Evolutionary conservation across 64 coral and sea anemone species (phyloP).

Genomic region (Acropora yongei): DNA sequence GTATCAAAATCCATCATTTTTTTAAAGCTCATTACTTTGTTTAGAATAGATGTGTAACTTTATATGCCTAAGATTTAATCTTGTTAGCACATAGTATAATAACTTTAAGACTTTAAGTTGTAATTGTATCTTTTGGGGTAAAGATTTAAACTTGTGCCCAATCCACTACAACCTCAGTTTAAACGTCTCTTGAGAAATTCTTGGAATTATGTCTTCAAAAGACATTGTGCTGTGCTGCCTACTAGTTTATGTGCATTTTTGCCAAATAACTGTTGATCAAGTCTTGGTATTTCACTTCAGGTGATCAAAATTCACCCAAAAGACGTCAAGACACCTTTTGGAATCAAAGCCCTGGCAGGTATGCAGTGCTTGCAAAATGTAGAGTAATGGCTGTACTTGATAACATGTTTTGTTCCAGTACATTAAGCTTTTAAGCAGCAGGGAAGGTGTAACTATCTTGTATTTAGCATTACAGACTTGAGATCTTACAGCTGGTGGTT

Average conservation of each 20-base stretch:
- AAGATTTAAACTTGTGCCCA: neutral
- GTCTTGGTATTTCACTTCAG: slow-evolving; percentile 16
- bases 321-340: slow-evolving; percentile 22
- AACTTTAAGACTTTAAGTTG: too few relatives aligned
- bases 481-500: too few relatives aligned
- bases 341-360: slow-evolving; percentile 10
- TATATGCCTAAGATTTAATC: too few relatives aligned
- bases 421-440: neutral
- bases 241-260: neutral
- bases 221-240: neutral
- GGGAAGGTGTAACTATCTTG: too few relatives aligned
- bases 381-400: neutral
- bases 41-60: neutral
- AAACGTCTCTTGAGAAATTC: neutral
- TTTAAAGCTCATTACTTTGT: neutral
- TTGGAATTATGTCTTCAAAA: neutral
- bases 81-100: too few relatives aligned
- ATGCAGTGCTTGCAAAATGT: neutral
- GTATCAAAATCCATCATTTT: too few relatives aligned
- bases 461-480: too few relatives aligned
- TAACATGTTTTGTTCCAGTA: neutral
- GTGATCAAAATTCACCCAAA: neutral
- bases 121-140: neutral
- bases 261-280: neutral
- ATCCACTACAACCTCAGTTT: neutral